phyloP scores from a whole-genome alignment of 1,140 invertebrate species.

The Planococcus citri region DNA sequence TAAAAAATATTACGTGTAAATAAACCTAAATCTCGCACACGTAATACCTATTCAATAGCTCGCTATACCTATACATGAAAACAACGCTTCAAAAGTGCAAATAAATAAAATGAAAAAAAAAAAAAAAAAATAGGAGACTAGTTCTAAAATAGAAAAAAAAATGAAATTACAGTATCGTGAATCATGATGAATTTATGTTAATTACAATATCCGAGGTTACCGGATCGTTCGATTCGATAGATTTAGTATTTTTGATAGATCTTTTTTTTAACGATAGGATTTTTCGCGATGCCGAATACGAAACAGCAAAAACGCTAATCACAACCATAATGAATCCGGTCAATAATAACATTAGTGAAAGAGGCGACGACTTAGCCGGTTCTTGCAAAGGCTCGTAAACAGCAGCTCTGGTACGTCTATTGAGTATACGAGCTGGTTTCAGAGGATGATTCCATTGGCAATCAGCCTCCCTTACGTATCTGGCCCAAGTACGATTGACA shows the following conservation, averaged over 20 bases:
- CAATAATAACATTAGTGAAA: background rate
- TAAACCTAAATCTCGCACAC: no score
- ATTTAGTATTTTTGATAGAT: background rate
- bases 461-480: conserved; percentile 50
- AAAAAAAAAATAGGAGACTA: background rate
- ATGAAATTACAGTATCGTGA: background rate
- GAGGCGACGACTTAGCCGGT: background rate
- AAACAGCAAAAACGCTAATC: background rate
- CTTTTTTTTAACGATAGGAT: background rate
- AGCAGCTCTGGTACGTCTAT: background rate
- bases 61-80: no score
- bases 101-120: background rate
- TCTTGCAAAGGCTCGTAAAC: background rate
- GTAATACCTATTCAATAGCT: no score
- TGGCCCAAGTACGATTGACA: conserved; percentile 50
- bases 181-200: background rate
- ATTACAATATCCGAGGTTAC: background rate
- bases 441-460: conserved; percentile 37
- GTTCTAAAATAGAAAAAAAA: background rate
- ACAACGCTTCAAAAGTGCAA: background rate
- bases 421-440: conserved; percentile 23
- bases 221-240: background rate
- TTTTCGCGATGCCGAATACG: background rate
- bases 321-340: background rate
- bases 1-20: background rate